Evolutionary conservation across 2,113 vertebrate species (phyloP), one percentile per base, ranked within the genome.

Genomic region (Gallinago jamesoni): DNA sequence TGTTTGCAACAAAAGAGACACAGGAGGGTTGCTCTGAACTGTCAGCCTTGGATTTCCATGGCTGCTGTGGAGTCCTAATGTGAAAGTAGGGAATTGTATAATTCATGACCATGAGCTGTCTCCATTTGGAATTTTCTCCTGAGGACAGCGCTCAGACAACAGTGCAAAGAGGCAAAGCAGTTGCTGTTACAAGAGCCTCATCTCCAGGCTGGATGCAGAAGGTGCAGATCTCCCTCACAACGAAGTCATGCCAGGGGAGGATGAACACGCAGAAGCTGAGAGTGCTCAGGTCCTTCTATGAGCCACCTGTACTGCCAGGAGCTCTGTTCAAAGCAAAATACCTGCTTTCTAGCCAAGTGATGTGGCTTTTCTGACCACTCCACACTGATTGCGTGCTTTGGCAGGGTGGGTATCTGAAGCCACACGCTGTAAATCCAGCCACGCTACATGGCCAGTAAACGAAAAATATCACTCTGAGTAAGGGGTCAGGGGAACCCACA

Each of bases 341-440:
- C 2, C 1, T 8, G 10, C 24, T 35, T 84, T 33, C 52, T 35
- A 35, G 33, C 21, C 2, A 0, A 15, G 4, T 0, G 0, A 5
- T 31, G 14, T 43, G 24, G 43, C 35, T 89, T 89, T 95, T 48
- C 62, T 56, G 39, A n/a, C 8, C 31, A 27, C 31, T 56, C 27
- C 33, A n/a, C 24, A 5, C 10, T 35, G 76, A 59, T 6, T 23
- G 17, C 3, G 0, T 22, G 68, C 45, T 78, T 72, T 43, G 43
- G 25, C 27, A n/a, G 43, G 45, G 22, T 10, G 63, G 30, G 18
- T 48, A n/a, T 25, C 77, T 64, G 57, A 79, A 92, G 69, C 47
- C 41, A 33, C 11, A 18, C 3, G 0, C 12, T 82, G 35, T 35
- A 78, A 87, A 82, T 60, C 52, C 55, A 84, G 24, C 21, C 39